Conservation (phyloP, 23 tunicate genomes). For the Phallusia fumigata region DNA sequence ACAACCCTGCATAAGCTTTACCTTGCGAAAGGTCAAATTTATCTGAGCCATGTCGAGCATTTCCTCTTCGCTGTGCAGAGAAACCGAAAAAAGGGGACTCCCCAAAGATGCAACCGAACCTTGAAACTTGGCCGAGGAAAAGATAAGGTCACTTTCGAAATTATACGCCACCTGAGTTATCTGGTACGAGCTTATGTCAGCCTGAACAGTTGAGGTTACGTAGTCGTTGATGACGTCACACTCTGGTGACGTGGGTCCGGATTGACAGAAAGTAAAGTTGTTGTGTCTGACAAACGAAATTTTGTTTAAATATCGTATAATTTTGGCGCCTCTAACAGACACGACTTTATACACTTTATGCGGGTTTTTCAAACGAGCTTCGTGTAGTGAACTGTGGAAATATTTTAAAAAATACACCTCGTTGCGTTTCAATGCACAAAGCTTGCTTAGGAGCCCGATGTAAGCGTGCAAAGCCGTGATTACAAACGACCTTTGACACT, state of each 20-base stretch:
- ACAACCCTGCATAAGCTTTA: background rate
- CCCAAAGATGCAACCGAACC: background rate
- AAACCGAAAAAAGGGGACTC: constrained; percentile 4
- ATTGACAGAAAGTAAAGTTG: background rate
- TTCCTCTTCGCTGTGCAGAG: background rate
- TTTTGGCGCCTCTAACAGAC: too few relatives aligned
- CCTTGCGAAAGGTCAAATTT: background rate
- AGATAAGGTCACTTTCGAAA: background rate
- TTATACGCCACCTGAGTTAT: background rate
- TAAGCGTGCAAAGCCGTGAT: too few relatives aligned
- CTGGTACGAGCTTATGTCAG: background rate
- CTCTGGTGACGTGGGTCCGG: background rate
- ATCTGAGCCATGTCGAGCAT: background rate
- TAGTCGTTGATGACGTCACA: background rate
- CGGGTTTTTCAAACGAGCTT: too few relatives aligned
- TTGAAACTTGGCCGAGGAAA: background rate
- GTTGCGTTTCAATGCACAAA: background rate
- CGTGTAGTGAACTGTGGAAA: background rate
- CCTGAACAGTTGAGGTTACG: background rate
- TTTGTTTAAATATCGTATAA: too few relatives aligned
- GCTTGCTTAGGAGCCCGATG: background rate
- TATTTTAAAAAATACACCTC: background rate
- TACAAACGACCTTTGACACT: too few relatives aligned
- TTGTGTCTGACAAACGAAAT: background rate
- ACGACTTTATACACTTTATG: too few relatives aligned